A percentile compares a stretch with the other conserved stretches of the same genome.
phyloP scores from a whole-genome alignment of 1,140 invertebrate species.

The Brachionus koreanus region DNA sequence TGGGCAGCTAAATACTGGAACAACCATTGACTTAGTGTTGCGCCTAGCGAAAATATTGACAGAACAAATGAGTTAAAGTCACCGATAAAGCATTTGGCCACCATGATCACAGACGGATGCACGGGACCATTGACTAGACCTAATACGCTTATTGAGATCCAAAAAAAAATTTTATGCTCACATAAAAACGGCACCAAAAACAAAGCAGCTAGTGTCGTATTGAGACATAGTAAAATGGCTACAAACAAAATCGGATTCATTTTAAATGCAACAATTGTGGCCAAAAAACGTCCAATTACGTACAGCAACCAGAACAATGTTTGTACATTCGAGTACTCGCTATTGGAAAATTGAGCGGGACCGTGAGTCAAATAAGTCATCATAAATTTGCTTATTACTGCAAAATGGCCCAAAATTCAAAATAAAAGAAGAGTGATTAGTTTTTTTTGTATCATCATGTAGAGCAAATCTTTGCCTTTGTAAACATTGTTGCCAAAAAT shows the following conservation, averaged over 20 bases:
- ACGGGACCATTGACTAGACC: background rate
- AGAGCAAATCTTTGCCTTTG: background rate
- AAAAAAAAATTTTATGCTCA: background rate
- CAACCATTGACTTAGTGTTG: background rate
- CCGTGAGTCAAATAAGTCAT: slow-evolving; percentile 28
- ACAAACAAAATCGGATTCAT: slow-evolving; percentile 19
- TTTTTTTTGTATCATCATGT: background rate
- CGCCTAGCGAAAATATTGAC: background rate
- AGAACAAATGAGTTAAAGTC: slow-evolving; percentile 38
- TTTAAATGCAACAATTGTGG: slow-evolving; percentile 15
- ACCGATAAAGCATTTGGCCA: background rate
- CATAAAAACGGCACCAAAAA: slow-evolving; percentile 9
- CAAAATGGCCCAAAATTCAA: background rate
- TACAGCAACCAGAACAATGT: slow-evolving; percentile 20
- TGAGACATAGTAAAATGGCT: background rate
- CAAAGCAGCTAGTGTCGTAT: background rate
- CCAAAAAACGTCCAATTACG: background rate
- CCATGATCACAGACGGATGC: slow-evolving; percentile 15
- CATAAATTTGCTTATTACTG: slow-evolving; percentile 14
- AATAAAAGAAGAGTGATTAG: background rate
- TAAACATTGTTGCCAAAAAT: slow-evolving; percentile 31
- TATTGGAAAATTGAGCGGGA: background rate
- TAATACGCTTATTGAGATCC: background rate
- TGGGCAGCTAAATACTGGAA: background rate
- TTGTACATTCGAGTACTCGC: background rate